Base-by-base conservation (phyloP, 2,888 invertebrate species). In the Oegoconia quadripuncta region DNA sequence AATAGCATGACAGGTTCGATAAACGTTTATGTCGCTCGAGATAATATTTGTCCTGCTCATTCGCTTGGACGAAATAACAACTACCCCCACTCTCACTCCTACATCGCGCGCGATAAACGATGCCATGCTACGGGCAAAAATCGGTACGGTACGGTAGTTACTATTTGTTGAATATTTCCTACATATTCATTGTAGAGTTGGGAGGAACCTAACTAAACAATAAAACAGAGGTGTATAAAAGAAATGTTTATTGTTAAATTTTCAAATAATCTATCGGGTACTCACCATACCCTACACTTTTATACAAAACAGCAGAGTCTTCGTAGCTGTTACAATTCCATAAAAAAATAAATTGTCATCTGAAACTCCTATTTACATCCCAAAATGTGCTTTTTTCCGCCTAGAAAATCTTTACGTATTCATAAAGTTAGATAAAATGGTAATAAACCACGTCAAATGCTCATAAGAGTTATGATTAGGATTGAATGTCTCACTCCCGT, bases 271-370 rank as follows among this genome's bases (percentile, higher is more conserved):
- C 63, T 64, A 59, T 52, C 41, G 57, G 67, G 58, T 56, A 62
- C 50, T 52, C 53, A 54, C 53, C 55, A 57, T 50, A 61, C 52
- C 56, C 59, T 64, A 67, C 57, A 57, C 59, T 15, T 66, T 64
- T 56, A 54, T 59, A 70, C 57, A 74, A 69, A 72, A 69, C 59
- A 61, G 63, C 64, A 63, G 64, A 67, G 64, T 57, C 47, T 38
- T 37, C 42, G 42, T 59, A 44, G 53, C 61, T 27, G 63, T 70
- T 62, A 70, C 68, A 76, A 74, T 70, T 76, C 69, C 55, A 61
- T 81, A 81, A 64, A 83, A 82, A 83, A 82, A 82, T 80, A 80
- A 74, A 68, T 63, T 60, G 48, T 59, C 59, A 54, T 64, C 50
- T 60, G 63, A 72, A 74, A 65, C 59, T 65, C 56, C 54, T 82